Percentiles rank a stretch among this genome's conserved stretches.
Conservation (phyloP, 2,888 invertebrate genomes). For the Unio pictorum region DNA sequence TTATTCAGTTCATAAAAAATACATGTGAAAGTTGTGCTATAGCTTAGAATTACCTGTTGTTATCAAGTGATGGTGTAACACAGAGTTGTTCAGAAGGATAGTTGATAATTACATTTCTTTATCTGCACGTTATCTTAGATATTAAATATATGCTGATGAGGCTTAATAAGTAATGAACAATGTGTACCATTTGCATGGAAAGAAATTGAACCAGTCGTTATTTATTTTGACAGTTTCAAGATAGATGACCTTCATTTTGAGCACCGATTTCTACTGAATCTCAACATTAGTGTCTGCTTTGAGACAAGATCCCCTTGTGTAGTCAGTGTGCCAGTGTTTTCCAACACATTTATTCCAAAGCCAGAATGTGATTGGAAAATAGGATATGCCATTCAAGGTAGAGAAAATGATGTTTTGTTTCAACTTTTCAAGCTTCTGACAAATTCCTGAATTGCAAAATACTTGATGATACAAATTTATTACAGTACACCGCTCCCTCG, state of each 20-base stretch:
- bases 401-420: conserved; percentile 3
- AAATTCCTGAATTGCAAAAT: too few relatives aligned
- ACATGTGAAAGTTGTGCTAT: neutral
- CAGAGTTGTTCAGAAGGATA: too few relatives aligned
- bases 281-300: conserved; percentile 32
- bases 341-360: conserved; percentile 26
- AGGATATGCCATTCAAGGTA: conserved; percentile 14
- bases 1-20: conserved; percentile 1
- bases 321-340: conserved; percentile 22
- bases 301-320: conserved; percentile 24
- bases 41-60: too few relatives aligned
- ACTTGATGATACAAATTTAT: too few relatives aligned
- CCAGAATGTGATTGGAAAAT: conserved; percentile 27
- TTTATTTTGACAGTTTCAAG: conserved; percentile 19
- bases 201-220: neutral
- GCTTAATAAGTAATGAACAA: too few relatives aligned
- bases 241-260: conserved; percentile 26
- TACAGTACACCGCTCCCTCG: too few relatives aligned
- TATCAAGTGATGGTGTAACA: too few relatives aligned
- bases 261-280: conserved; percentile 23
- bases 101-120: too few relatives aligned
- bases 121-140: too few relatives aligned
- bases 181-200: too few relatives aligned
- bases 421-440: too few relatives aligned
- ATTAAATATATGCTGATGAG: too few relatives aligned